Base-by-base conservation (phyloP, 1,140 invertebrate species). In the Zaprionus taronus region DNA sequence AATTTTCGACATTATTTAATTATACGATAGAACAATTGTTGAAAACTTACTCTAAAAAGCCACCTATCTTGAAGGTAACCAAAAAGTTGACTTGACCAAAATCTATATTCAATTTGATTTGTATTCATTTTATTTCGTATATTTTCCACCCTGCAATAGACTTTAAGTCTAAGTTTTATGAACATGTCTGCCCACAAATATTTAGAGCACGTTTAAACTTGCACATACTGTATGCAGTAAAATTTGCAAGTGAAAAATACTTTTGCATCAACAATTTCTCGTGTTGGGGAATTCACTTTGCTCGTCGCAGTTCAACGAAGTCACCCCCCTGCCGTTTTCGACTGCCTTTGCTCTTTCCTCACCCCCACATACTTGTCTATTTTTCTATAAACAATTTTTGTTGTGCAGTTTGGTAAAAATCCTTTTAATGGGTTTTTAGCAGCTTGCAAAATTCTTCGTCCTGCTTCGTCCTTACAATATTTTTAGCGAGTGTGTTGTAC, bases 381-480 rank as follows among this genome's bases (percentile, higher is more conserved):
- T 67, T 66, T 61, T 36, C 38, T 64, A 41, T 28, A 31, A 67
- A 58, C 44, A 58, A 28, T 74, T 71, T 69, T 73, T 11, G 41
- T 49, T 72, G 72, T 60, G 66, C 61, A 63, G 63, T 47, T 79
- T 38, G 49, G 15, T 20, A 58, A 75, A 86, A 81, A 87, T 83
- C 71, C 60, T 81, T 81, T 79, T 66, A 70, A 80, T 83, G 79
- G 74, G 36, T 78, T 75, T 68, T 70, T 72, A 76, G 73, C 63
- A 83, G 84, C 78, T 81, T 73, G 62, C 12, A 6, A 83, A 87
- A 81, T 81, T 83, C 81, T 79, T 80, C 41, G n/a, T 17, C 0
- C 81, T 89, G 80, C 70, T 20, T 20, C 20, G 20, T 20, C 20
- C 20, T 20, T 1, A 76, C 71, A 80, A 79, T 76, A 89, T 79